A percentile compares a stretch with the other conserved stretches of the same genome.
Evolutionary conservation across 92 coral and sea anemone genomes (phyloP).

Genomic region (Epizoanthus fatuus): DNA sequence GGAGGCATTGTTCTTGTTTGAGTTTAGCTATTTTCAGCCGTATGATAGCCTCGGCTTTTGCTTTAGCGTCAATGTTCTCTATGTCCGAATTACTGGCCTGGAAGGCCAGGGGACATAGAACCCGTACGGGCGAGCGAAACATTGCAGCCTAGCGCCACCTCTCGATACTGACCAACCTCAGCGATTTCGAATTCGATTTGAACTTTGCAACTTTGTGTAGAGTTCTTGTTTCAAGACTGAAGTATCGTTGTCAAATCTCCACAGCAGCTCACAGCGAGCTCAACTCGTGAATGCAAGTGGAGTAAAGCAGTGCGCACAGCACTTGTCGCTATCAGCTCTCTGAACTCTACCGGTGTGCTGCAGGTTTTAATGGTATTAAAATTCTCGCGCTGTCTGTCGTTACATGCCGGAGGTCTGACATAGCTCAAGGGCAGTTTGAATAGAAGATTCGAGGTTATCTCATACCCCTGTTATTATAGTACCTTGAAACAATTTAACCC

Average conservation of each 20-base stretch:
- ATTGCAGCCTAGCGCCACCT: background rate
- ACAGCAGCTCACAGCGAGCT: background rate
- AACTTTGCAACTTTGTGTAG: background rate
- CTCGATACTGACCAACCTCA: background rate
- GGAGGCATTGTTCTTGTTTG: constrained; percentile 8
- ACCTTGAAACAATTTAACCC: too few species aligned
- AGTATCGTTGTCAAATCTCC: too few species aligned
- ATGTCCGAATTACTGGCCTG: background rate
- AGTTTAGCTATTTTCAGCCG: constrained; percentile 28
- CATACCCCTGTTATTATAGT: background rate
- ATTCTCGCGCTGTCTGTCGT: background rate
- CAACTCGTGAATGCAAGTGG: background rate
- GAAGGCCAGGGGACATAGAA: constrained; percentile 2
- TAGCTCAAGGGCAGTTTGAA: background rate
- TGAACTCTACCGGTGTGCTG: constrained; percentile 7
- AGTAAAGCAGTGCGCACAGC: background rate
- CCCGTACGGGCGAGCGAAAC: constrained; percentile 11
- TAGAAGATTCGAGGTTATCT: background rate
- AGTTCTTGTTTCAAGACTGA: background rate
- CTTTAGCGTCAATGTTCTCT: background rate
- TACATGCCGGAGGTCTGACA: background rate
- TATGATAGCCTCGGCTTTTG: constrained; percentile 4
- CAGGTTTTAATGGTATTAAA: constrained; percentile 5
- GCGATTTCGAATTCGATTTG: background rate
- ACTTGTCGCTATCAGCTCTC: background rate